A percentile compares a stretch with the other conserved stretches of the same genome.
phyloP scores from a whole-genome alignment of 2,113 vertebrate genomes.

The Melanostigma gelatinosum region DNA sequence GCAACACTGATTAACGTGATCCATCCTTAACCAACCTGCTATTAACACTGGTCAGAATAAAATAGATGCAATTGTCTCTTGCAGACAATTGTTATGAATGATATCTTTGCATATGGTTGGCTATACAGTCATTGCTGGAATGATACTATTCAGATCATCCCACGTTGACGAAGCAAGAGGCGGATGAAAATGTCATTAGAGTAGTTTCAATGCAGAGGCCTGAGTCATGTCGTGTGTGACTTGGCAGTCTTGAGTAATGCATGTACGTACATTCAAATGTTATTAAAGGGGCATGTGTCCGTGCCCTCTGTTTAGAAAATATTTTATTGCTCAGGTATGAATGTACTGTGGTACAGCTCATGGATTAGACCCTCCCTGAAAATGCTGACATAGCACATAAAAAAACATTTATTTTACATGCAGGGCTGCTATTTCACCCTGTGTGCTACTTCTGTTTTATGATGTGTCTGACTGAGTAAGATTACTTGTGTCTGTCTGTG shows the following conservation, averaged over 20 bases:
- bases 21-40: background rate
- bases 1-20: background rate
- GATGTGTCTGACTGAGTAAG: constrained; percentile 6
- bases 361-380: background rate
- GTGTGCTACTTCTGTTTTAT: constrained; percentile 20
- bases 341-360: background rate
- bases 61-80: background rate
- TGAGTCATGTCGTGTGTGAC: constrained; percentile 49
- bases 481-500: constrained; percentile 6
- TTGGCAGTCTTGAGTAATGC: background rate
- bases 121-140: constrained; percentile 36
- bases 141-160: constrained; percentile 47
- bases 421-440: background rate
- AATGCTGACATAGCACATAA: background rate
- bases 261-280: background rate
- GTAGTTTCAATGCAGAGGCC: constrained; percentile 54
- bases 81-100: constrained; percentile 43
- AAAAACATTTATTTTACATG: background rate
- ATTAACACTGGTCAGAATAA: background rate
- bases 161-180: constrained; percentile 22
- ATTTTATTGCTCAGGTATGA: background rate
- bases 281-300: background rate
- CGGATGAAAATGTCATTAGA: constrained; percentile 14
- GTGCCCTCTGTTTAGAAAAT: background rate
- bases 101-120: constrained; percentile 21